These are phyloP conservation scores for Drosophila parthenogenetica DNA, from an alignment of 2,888 invertebrate species.

Conservation along the genomic window DNA sequence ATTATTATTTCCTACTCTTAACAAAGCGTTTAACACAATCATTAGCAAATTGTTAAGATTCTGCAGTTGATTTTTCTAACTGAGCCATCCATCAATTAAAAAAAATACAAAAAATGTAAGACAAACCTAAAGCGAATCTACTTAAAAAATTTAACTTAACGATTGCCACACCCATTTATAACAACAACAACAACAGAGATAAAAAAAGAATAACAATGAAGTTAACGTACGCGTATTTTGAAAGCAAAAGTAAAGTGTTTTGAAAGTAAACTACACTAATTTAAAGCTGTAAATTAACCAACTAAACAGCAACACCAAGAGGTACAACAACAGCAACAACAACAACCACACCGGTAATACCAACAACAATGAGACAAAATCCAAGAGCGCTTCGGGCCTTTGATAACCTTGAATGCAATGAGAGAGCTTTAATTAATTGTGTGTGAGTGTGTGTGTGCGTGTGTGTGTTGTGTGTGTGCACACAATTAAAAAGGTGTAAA, in stretches of 20 bases:
- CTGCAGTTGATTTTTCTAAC: conserved; percentile 32
- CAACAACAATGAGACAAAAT: conserved; percentile 16
- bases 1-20: conserved; percentile 10
- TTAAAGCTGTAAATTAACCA: conserved; percentile 80
- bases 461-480: conserved; percentile 21
- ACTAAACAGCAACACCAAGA: conserved; percentile 60
- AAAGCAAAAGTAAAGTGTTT: conserved; percentile 80
- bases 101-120: neutral
- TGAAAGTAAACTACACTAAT: conserved; percentile 80
- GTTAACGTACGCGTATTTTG: conserved; percentile 62
- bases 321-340: conserved; percentile 1
- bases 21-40: conserved; percentile 27
- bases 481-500: conserved; percentile 74
- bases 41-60: conserved; percentile 44
- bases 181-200: conserved; percentile 8
- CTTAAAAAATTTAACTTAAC: conserved; percentile 60
- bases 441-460: conserved; percentile 19
- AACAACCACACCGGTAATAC: neutral
- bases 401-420: conserved; percentile 76
- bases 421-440: conserved; percentile 78
- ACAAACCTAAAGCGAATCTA: conserved; percentile 35
- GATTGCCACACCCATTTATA: conserved; percentile 72
- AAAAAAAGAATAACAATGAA: conserved; percentile 32
- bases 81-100: conserved; percentile 26
- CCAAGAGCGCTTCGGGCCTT: conserved; percentile 58